A percentile compares a stretch with the other conserved stretches of the same genome.
Conservation (phyloP, 2,113 vertebrate species). For the Rhagologus leucostigma region DNA sequence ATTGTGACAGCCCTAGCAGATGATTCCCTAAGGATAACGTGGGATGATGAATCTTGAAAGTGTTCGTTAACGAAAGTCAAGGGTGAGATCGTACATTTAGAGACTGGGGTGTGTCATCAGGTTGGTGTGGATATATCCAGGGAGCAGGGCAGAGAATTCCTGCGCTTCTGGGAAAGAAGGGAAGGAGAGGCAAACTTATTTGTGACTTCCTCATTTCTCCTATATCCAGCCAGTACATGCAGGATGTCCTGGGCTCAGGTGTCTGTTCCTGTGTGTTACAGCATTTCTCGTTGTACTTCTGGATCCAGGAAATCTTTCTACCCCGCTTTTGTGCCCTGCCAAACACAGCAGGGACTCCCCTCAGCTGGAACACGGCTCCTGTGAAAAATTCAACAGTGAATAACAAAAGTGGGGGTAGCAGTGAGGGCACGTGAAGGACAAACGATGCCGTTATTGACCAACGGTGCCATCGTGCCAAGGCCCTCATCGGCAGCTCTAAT, state of each 20-base stretch:
- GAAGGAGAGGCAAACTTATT: neutral
- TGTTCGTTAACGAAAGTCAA: neutral
- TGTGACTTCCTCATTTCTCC: neutral
- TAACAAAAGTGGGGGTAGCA: neutral
- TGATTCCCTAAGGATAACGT: neutral
- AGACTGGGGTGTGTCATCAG: neutral
- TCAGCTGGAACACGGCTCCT: neutral
- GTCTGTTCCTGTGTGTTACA: neutral
- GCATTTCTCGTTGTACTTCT: neutral
- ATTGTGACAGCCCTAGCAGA: neutral
- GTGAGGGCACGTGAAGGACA: neutral
- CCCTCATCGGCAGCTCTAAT: slow-evolving; percentile 2
- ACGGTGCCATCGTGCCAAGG: neutral
- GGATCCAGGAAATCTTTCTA: neutral
- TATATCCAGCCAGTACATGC: fast-evolving
- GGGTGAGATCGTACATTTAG: neutral
- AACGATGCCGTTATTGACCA: neutral
- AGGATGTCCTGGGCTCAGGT: neutral
- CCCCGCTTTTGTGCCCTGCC: neutral
- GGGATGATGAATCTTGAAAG: neutral
- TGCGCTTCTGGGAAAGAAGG: neutral
- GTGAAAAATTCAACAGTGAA: fast-evolving
- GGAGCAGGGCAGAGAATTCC: neutral
- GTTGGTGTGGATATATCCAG: neutral
- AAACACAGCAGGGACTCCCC: neutral